phyloP scores from a whole-genome alignment of 1,140 invertebrate genomes.

The Nixonia krombeini region DNA sequence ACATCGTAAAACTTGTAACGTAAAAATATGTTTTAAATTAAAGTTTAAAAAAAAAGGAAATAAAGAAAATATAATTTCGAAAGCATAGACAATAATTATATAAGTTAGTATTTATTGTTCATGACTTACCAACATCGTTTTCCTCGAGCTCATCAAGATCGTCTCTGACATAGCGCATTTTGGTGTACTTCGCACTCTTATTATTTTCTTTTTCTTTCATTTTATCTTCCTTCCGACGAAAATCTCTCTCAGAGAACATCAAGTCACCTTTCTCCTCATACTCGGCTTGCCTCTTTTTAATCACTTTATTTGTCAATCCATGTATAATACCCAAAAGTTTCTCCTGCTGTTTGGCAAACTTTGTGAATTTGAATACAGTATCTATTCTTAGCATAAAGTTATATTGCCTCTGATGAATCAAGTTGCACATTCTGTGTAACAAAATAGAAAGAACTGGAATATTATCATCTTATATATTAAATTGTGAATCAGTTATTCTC shows the following conservation, averaged over 20 bases:
- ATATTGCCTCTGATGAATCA: constrained; percentile 78
- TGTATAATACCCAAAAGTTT: constrained; percentile 77
- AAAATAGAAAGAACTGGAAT: no score
- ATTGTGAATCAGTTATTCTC: no score
- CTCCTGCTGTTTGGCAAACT: constrained; percentile 74
- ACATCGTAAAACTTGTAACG: not conserved
- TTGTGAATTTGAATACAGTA: constrained; percentile 75
- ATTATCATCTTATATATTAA: no score
- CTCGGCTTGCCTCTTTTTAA: constrained; percentile 73
- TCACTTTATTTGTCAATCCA: constrained; percentile 76
- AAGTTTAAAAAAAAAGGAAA: not conserved
- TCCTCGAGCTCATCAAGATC: constrained; percentile 82
- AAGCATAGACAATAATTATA: no score
- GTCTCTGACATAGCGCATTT: constrained; percentile 73
- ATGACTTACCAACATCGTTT: constrained; percentile 76
- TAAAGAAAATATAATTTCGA: no score
- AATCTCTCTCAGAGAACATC: constrained; percentile 40
- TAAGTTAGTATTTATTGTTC: no score
- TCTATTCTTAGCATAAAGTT: constrained; percentile 76
- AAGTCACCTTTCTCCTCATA: constrained; percentile 70
- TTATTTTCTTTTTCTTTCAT: not conserved
- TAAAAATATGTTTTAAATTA: constrained; percentile 1
- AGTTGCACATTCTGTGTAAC: constrained; percentile 78
- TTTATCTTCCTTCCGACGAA: constrained; percentile 14
- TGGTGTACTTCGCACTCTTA: constrained; percentile 14